Evolutionary conservation across 2,888 invertebrate species (phyloP), one percentile per base, ranked within the genome.

Genomic region (Melinaea menophilus): DNA sequence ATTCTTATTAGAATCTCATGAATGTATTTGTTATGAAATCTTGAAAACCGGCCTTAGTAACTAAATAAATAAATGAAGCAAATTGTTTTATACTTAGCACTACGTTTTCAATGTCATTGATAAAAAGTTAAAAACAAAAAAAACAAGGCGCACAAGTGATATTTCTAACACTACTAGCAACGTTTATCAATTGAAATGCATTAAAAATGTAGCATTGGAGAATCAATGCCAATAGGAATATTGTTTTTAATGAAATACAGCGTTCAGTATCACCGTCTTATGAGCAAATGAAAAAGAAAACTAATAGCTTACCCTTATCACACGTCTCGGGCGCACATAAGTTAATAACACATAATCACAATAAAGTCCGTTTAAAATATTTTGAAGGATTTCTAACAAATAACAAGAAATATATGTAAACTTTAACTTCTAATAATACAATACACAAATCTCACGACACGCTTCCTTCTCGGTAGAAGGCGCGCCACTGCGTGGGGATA

Each of bases 331-430:
- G 74, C 77, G 79, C 84, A 82, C 84, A 79, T 77, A 76, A 77
- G 80, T 81, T 85, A 82, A 83, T 84, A 80, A 82, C 84, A 88
- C 88, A 88, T 89, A 88, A 88, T 89, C 88, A 89, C 88, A 80
- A 80, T 71, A 82, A 79, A 77, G 79, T 79, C 78, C 79, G 74
- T 78, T 74, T 73, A 73, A 68, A 71, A 73, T 79, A 79, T 77
- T 79, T 70, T 72, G 74, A 69, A 62, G 71, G 77, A 80, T 80
- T 79, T 72, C 66, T 68, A 69, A 70, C 72, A 76, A 75, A 81
- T 79, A 79, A 80, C 74, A 74, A 79, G 72, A 82, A 81, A 84
- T 86, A 83, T 83, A 85, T 80, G 71, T 74, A 86, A 88, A 87
- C 84, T 87, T 85, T 81, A 74, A 85, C 82, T 84, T 81, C 74